Base-by-base conservation (phyloP, 2,888 invertebrate species). In the Notodonta dromedarius region DNA sequence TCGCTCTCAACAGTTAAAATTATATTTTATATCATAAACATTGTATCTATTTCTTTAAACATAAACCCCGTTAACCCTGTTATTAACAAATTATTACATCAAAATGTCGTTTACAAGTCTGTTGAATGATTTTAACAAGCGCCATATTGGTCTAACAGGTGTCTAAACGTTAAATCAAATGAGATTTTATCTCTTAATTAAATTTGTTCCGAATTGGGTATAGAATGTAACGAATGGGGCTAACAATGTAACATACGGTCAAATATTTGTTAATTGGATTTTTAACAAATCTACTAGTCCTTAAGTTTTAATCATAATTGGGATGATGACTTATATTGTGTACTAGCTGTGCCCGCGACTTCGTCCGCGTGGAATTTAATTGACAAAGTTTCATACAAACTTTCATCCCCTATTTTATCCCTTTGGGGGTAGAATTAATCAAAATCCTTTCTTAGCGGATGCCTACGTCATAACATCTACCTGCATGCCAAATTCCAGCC, bases 121-220 rank as follows among this genome's bases (percentile, higher is more conserved):
- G 32, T 16, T 24, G 12, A 24, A 32, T 24, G 24, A 51, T 51
- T 51, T 51, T 51, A 53, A 55, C 55, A n/a, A 55, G 13, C 55
- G 40, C 56, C 56, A 56, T 56, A 24, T 44, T 56, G 56, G 44
- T 11, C 5, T 42, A 56, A 56, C 56, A 56, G 56, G 14, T 56
- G 56, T 8, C 14, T 14, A 39, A 40, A 14, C 39, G 44, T 44
- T 56, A 56, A 56, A 56, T 56, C 56, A 44, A 55, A 56, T 44
- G 44, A 24, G 56, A 56, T 56, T 7, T 44, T 56, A 56, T 56
- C 56, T 56, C 44, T 56, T 55, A 58, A 57, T 61, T 58, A 58
- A 55, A 54, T 50, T 51, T 48, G 16, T 13, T 42, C 55, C 14
- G 12, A 55, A 55, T 39, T 42, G 42, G 55, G 55, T 55, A 42